Evolutionary conservation across 2,113 vertebrate genomes (phyloP).

Genomic region (Grantiella picta): DNA sequence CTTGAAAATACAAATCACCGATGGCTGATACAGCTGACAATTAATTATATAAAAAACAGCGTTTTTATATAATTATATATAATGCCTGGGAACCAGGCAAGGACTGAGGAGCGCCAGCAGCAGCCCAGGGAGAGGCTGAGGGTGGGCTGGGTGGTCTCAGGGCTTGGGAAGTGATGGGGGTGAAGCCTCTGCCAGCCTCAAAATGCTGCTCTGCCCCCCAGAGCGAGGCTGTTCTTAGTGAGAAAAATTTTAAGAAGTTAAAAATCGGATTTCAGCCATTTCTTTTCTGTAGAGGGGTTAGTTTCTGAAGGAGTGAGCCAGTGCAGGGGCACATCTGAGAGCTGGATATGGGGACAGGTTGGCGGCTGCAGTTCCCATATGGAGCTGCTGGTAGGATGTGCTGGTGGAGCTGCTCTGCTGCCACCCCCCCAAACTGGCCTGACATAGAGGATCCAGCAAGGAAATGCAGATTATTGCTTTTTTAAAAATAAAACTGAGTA

Average conservation of each 20-base stretch:
- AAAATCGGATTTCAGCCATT: neutral
- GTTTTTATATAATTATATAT: no score
- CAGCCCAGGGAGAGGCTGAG: neutral
- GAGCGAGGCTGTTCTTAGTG: accelerated
- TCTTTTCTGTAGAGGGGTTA: neutral
- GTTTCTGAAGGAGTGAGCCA: neutral
- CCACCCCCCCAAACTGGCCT: neutral
- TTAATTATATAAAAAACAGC: neutral
- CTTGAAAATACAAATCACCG: conserved; percentile 13
- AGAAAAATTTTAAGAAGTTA: accelerated
- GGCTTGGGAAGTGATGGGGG: accelerated
- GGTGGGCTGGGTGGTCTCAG: neutral
- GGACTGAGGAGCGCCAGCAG: neutral
- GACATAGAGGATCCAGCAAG: neutral
- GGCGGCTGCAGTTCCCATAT: accelerated
- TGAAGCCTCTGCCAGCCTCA: neutral
- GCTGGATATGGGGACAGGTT: accelerated
- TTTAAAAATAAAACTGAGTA: neutral
- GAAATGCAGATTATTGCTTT: neutral
- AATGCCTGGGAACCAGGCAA: accelerated
- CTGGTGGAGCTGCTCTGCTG: neutral
- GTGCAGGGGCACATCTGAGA: neutral
- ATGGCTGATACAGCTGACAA: conserved; percentile 3
- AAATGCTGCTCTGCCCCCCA: neutral
- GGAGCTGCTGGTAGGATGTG: neutral